Base-by-base conservation (phyloP, 2,797 vertebrate genomes). In the Schizopygopsis pylzovi region DNA sequence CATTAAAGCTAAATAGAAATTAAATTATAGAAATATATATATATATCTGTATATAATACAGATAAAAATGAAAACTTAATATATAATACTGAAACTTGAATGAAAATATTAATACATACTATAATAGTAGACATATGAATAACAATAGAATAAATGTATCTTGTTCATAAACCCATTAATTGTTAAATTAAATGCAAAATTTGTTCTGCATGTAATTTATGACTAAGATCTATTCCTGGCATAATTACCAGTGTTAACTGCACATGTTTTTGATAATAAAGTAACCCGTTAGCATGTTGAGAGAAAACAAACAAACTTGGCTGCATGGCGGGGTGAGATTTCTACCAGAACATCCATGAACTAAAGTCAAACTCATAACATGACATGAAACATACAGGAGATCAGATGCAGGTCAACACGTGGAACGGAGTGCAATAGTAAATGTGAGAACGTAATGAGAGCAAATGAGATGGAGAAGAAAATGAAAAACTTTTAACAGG, bases 401-500 rank as follows among this genome's bases (percentile, higher is more conserved):
- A 52, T 49, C 80, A 81, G 65, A 54, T 15, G 10, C 13, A 82
- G 67, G 37, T 54, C 47, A 70, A 11, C 25, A 37, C 12, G 2
- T 12, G 54, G 28, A 73, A 72, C 39, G 22, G 68, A 47, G 68
- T 47, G 70, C 54, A 73, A 47, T 22, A 45, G 39, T 47, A 73
- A 73, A 47, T 81, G 52, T 79, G 39, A 63, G 16, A 28, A 54
- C 20, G 25, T 54, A 79, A 77, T 22, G 39, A 47, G 41, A 11
- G 65, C 65, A 71, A 70, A 82, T 41, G 28, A 67, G 43, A 75
- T 10, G 59, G 41, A 39, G 43, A 67, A 39, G 18, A 63, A 54
- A 73, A 54, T 52, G 15, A 77, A 76, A 83, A 84, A 77, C 72
- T 77, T 59, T 77, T 67, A 77, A 77, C 59, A 28, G 22, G 47